Base-by-base conservation (phyloP, 2,888 invertebrate species). In the Acanthosepion esculentum region DNA sequence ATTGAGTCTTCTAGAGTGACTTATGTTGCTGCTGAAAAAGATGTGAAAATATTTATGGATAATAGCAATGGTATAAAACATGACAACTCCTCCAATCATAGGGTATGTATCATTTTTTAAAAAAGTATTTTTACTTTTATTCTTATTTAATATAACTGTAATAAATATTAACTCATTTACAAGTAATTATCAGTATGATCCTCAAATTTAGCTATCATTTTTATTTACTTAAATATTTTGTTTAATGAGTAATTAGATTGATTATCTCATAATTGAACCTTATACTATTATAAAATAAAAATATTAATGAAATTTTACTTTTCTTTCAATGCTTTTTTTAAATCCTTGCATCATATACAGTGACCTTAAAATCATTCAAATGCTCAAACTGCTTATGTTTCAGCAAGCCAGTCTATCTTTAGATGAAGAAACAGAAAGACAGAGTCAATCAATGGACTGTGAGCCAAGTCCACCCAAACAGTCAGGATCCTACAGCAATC, bases 21-120 rank as follows among this genome's bases (percentile, higher is more conserved):
- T 10, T 97, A 97, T 95, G 96, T 96, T 95, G 96, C 97, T 94
- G 97, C 97, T 59, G 97, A 97, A 94, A 97, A 97, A 95, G 97
- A 97, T 95, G 97, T 97, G 12, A 97, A 97, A 95, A 96, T 97
- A 91, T 97, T 97, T 95, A 97, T 97, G 95, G 97, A 97, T 95
- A 97, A 96, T 94, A 96, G 96, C 94, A 97, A 97, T 95, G 97
- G 97, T 50, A 96, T 97, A 20, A 96, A 96, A 94, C 95, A 96
- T 94, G 96, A 95, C 95, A 91, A 94, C 95, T 95, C 95, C 95
- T 95, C 91, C 95, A 95, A 94, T 94, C 95, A 96, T 95, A 96
- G 96, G 96, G 96, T 96, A 96, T 96, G 96, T 95, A 78, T 78
- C n/a, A n/a, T 78, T 94, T 55, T 78, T 20, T 48, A 26, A 15